Evolutionary conservation across 37 sponge, comb jelly and placozoan species (phyloP).

Genomic region (Oscarella lobularis): DNA sequence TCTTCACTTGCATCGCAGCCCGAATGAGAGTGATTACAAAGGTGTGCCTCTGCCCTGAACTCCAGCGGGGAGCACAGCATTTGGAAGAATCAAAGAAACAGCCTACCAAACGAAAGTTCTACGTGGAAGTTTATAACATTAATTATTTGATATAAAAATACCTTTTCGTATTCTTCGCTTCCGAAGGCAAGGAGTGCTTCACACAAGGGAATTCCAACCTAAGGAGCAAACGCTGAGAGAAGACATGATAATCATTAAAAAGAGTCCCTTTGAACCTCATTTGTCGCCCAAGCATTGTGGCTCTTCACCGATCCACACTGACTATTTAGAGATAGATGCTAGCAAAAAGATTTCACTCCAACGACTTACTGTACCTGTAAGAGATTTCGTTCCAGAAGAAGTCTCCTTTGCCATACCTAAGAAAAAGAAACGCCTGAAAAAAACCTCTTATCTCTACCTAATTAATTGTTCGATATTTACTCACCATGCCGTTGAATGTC

Average conservation of each 20-base stretch:
- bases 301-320: neutral
- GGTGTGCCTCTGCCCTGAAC: constrained; percentile 80
- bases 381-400: neutral
- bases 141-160: constrained; percentile 3
- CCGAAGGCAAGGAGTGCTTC: constrained; percentile 73
- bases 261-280: no score
- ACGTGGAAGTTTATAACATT: neutral
- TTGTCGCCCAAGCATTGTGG: neutral
- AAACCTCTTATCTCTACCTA: no score
- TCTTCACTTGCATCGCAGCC: constrained; percentile 54
- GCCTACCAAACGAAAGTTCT: constrained; percentile 20
- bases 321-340: neutral
- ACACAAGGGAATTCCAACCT: constrained; percentile 69
- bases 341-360: no score
- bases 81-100: constrained; percentile 52
- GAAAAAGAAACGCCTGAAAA: no score
- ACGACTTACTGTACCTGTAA: neutral
- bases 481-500: neutral
- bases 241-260: no score
- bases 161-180: constrained; percentile 56
- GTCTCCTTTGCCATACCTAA: neutral
- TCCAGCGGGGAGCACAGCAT: constrained; percentile 37
- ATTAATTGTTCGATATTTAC: no score
- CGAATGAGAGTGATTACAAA: constrained; percentile 50
- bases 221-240: neutral